Evolutionary conservation across 1,140 invertebrate genomes (phyloP).

Genomic region (Drosophila parvula): DNA sequence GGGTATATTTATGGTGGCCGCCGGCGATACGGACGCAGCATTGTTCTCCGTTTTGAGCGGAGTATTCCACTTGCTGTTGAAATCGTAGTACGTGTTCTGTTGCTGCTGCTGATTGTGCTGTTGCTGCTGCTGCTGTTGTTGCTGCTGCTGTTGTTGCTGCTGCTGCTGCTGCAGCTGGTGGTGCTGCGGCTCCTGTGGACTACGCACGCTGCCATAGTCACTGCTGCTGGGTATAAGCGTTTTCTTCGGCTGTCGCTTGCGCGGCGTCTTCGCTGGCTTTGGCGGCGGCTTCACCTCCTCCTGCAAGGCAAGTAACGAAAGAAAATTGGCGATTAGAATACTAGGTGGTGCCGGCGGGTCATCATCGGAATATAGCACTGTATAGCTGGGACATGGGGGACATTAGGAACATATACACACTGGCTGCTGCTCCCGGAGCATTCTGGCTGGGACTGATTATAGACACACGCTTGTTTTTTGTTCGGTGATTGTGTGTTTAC

Average conservation of each 20-base stretch:
- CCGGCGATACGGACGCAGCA: slow-evolving; percentile 75
- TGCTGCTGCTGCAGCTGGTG: slow-evolving; percentile 76
- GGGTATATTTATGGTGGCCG: slow-evolving; percentile 82
- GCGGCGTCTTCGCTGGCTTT: slow-evolving; percentile 79
- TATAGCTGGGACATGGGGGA: slow-evolving; percentile 38
- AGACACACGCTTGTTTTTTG: no score
- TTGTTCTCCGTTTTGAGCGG: slow-evolving; percentile 79
- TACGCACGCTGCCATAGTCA: slow-evolving; percentile 74
- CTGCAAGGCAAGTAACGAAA: slow-evolving; percentile 57
- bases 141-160: slow-evolving; percentile 75
- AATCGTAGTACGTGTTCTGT: slow-evolving; percentile 80
- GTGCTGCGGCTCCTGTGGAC: slow-evolving; percentile 75
- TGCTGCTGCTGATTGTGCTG: slow-evolving; percentile 75
- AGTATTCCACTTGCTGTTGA: slow-evolving; percentile 82
- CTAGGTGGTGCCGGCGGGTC: not conserved
- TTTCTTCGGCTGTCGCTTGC: slow-evolving; percentile 81
- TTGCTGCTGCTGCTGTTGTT: slow-evolving; percentile 63
- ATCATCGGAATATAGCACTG: slow-evolving; percentile 15
- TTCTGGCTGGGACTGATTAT: slow-evolving; percentile 1
- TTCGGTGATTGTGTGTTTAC: slow-evolving; percentile 31
- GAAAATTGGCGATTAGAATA: slow-evolving; percentile 35
- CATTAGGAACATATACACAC: slow-evolving; percentile 36
- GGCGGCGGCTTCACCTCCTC: slow-evolving; percentile 74
- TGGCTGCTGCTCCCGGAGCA: slow-evolving; percentile 25
- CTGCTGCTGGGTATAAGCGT: slow-evolving; percentile 75